Evolutionary conservation across 1,140 invertebrate genomes (phyloP), one percentile per base, ranked within the genome.

Genomic region (Tetramorium simillimum): DNA sequence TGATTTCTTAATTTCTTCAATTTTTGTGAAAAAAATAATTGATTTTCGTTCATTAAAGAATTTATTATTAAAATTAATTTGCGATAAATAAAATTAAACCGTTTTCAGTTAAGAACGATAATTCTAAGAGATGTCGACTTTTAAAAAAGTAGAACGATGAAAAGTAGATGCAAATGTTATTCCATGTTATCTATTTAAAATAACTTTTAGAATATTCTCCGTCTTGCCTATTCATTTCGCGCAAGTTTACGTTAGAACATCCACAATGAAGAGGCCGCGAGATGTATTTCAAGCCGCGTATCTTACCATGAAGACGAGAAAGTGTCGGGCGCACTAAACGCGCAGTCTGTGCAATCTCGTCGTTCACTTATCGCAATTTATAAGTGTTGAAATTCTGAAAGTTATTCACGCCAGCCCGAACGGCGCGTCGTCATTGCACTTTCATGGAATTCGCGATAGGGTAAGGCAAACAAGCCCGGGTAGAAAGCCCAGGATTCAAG

Each of bases 321-420:
- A 4, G 16, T 37, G 76, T 51, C 14, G 14, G 9, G 24, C 6
- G 24, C 16, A n/a, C 24, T 76, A 76, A 76, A 60, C 53, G 51
- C 33, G 18, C 14, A 9, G 18, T 43, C 7, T 9, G 21, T 24
- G 37, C n/a, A 28, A 43, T 76, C 14, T 18, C 2, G 51, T 46
- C 37, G 18, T 60, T 72, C 24, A 60, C 60, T 43, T 73, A 24
- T 62, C 53, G 53, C 40, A 16, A 60, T 75, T 84, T 75, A 73
- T 60, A 75, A 84, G 40, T 43, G 40, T 28, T 46, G 24, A 21
- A 60, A 75, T 62, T 75, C 33, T 46, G 14, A 21, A 73, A 53
- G 18, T n/a, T 18, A 46, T 82, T 73, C 16, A 72, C 51, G 37
- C 40, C 70, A n/a, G 10, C 7, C 49, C 14, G 65, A 28, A 78